Base-by-base conservation (phyloP, 1,140 invertebrate genomes). In the Melitaea cinxia region DNA sequence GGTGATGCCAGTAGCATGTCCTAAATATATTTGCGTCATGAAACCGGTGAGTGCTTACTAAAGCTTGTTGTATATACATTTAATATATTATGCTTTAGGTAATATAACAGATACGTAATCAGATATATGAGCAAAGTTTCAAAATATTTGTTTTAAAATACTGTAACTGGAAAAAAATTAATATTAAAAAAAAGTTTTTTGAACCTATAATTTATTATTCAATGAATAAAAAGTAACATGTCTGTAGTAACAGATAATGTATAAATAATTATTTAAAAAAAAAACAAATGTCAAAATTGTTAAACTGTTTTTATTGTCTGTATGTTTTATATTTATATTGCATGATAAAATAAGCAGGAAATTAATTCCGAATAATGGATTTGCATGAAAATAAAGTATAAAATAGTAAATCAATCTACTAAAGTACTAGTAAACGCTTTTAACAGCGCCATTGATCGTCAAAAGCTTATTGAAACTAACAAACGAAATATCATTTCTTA, bases 11-110 rank as follows among this genome's bases (percentile, higher is more conserved):
- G 67, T 73, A 65, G 24, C 42, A 47, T 47, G 42, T 50, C 50
- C 47, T 71, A 62, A 56, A 26, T 70, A 70, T 57, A 26, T 55
- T 72, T 42, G 35, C 42, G 35, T 28, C 58, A 47, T 39, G 30
- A 47, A 47, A 47, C 55, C 56, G 63, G 71, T 73, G 64, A 73
- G 71, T 70, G 67, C 67, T 71, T 71, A 49, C 47, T 47, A 66
- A 62, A 53, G 49, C 59, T 64, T 59, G 50, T 45, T 45, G 42
- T 55, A 57, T 52, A 56, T 50, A 55, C 15, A 47, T 42, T 33
- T 50, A 35, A 19, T 37, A 42, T n/a, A n/a, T n/a, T n/a, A 42
- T 39, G 14, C 14, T 39, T 17, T 4, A 5, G 1, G 1, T 30
- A 15, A 39, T 15, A n/a, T 37, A 28, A 28, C 3, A 28, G 7